Conservation (phyloP, 2,113 vertebrate species). For the Notarius lentiginosus region DNA sequence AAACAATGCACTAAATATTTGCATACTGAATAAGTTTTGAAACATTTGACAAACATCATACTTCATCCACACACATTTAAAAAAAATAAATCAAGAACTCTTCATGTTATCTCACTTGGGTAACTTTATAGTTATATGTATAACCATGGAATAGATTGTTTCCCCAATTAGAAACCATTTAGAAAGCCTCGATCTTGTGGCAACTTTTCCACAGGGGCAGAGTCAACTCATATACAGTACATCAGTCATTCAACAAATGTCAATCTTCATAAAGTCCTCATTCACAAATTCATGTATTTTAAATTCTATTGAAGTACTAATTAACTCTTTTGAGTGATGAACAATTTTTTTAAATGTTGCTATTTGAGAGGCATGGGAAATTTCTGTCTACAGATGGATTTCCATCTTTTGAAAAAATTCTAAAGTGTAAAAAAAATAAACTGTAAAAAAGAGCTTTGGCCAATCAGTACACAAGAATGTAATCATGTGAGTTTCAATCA, state of each 20-base stretch:
- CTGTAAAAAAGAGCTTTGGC: too few species aligned
- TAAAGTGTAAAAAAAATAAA: too few species aligned
- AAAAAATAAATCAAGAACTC: neutral
- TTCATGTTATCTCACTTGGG: neutral
- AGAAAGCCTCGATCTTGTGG: neutral
- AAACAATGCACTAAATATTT: neutral
- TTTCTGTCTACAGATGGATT: too few species aligned
- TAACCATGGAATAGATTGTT: neutral
- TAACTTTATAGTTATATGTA: neutral
- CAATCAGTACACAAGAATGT: too few species aligned
- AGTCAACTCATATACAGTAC: neutral
- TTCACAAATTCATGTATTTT: neutral
- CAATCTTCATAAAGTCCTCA: neutral
- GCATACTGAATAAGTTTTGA: neutral
- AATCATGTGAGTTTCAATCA: too few species aligned
- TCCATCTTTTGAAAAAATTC: too few species aligned
- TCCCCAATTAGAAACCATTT: neutral
- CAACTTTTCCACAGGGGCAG: neutral
- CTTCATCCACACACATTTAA: too few species aligned
- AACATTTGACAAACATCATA: neutral
- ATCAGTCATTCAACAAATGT: neutral
- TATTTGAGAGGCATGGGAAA: neutral
- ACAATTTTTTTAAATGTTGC: neutral
- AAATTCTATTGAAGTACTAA: neutral
- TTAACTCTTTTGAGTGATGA: neutral